A percentile compares a stretch with the other conserved stretches of the same genome.
Evolutionary conservation across 2,888 invertebrate genomes (phyloP).

Genomic region (Watsonalla binaria): DNA sequence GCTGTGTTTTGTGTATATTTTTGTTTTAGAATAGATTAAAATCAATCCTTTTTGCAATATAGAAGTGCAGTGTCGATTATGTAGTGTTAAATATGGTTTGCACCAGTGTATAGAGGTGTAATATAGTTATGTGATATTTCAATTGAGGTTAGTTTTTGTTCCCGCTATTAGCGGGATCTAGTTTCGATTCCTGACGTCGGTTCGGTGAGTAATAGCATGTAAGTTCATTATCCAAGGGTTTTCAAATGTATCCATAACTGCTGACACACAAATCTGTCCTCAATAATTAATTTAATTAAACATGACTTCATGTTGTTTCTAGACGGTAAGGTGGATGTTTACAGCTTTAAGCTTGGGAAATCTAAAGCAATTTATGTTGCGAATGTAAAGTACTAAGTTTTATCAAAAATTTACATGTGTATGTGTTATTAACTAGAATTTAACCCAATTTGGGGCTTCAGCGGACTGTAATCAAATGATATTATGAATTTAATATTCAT

Average conservation of each 20-base stretch:
- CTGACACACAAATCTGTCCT: neutral
- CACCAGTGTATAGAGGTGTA: conserved; percentile 21
- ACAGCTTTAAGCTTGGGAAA: conserved; percentile 2
- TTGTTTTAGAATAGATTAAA: conserved; percentile 22
- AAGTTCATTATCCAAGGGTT: conserved; percentile 54
- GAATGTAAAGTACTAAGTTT: neutral
- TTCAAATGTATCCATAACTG: conserved; percentile 37
- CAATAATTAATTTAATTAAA: conserved; percentile 2
- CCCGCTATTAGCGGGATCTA: conserved; percentile 59
- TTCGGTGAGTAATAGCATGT: conserved; percentile 71
- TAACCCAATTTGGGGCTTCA: too few relatives aligned
- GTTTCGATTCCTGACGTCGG: conserved; percentile 45
- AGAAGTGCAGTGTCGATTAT: conserved; percentile 18
- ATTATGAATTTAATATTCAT: too few relatives aligned
- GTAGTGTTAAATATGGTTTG: conserved; percentile 6
- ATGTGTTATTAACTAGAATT: neutral
- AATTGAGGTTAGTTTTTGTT: conserved; percentile 71
- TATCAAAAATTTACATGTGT: neutral
- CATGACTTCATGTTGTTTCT: neutral
- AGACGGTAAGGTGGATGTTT: conserved; percentile 4
- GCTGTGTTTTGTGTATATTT: conserved; percentile 51
- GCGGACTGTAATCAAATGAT: too few relatives aligned
- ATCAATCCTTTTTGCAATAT: conserved; percentile 8
- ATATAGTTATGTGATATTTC: conserved; percentile 40
- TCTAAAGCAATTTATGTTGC: conserved; percentile 5